These are phyloP conservation scores for Colletes collaris DNA, from an alignment of 2,888 invertebrate genomes.

Conservation along the genomic window DNA sequence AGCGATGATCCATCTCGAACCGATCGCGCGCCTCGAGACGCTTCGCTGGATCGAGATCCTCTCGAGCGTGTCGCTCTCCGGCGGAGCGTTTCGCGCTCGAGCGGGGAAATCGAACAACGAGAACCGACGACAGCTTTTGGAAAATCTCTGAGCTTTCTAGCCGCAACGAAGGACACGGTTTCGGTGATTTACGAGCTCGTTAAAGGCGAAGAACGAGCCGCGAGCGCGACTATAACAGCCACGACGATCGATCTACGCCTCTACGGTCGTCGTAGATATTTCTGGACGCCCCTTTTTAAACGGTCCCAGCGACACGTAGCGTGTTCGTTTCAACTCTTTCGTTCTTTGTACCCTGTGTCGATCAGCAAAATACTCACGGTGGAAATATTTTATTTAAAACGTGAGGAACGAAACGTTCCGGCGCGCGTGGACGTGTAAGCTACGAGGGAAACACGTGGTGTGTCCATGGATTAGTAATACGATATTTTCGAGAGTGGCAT, in stretches of 20 bases:
- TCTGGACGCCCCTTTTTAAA: conserved; percentile 1
- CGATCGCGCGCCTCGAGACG: conserved; percentile 40
- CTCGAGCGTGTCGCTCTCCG: conserved; percentile 26
- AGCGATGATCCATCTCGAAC: conserved; percentile 46
- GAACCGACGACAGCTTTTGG: neutral
- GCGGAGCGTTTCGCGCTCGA: neutral
- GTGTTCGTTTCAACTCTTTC: neutral
- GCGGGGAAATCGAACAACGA: neutral
- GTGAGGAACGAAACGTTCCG: neutral
- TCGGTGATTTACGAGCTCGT: conserved; percentile 27
- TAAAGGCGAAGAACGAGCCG: conserved; percentile 2
- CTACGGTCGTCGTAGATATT: conserved; percentile 6
- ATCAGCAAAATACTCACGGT: too few relatives aligned
- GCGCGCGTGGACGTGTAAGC: neutral
- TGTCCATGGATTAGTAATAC: conserved; percentile 33
- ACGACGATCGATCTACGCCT: conserved; percentile 4
- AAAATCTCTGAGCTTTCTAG: conserved; percentile 2
- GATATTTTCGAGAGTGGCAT: conserved; percentile 39
- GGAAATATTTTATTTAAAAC: neutral
- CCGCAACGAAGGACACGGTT: neutral
- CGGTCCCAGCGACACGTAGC: neutral
- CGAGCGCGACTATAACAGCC: neutral
- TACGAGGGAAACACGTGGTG: neutral
- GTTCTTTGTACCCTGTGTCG: too few relatives aligned
- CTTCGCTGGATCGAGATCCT: conserved; percentile 30